A percentile compares a stretch with the other conserved stretches of the same genome.
Evolutionary conservation across 2,113 vertebrate genomes (phyloP).

Genomic region (Poeciliopsis prolifica): DNA sequence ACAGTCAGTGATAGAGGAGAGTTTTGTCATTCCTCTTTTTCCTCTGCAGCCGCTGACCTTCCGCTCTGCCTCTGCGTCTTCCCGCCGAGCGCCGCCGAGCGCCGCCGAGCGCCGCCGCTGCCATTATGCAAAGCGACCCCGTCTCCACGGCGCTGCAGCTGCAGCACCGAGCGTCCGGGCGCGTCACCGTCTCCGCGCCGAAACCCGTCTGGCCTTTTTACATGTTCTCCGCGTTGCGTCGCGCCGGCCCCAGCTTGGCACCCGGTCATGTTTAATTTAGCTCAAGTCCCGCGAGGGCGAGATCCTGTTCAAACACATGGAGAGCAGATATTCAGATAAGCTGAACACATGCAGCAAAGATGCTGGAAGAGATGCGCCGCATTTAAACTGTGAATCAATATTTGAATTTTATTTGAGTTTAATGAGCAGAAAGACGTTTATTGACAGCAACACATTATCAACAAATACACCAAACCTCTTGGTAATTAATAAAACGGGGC

Average conservation of each 20-base stretch:
- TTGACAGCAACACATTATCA: constrained; percentile 3
- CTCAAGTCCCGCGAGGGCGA: constrained; percentile 49
- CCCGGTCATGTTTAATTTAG: constrained; percentile 63
- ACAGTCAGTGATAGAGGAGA: constrained; percentile 24
- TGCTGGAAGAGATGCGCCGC: constrained; percentile 39
- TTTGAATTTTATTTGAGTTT: constrained; percentile 6
- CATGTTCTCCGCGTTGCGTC: constrained; percentile 56
- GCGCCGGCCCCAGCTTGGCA: constrained; percentile 51
- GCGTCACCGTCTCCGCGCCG: constrained; percentile 49
- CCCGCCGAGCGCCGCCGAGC: constrained; percentile 25
- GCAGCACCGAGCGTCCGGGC: constrained; percentile 60
- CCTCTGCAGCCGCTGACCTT: constrained; percentile 57
- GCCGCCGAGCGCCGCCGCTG: constrained; percentile 36
- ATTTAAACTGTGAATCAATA: constrained; percentile 35
- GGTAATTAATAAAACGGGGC: neutral
- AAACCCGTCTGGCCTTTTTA: constrained; percentile 73
- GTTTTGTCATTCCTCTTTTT: constrained; percentile 27
- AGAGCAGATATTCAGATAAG: constrained; percentile 48
- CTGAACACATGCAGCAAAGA: constrained; percentile 26
- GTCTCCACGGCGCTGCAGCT: constrained; percentile 61
- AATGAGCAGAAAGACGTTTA: constrained; percentile 15
- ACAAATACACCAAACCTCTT: neutral
- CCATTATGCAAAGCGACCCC: constrained; percentile 68
- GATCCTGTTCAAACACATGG: constrained; percentile 56
- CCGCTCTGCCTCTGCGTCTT: constrained; percentile 53